phyloP scores from a whole-genome alignment of 1,140 invertebrate species.

The Zeugodacus cucurbitae region DNA sequence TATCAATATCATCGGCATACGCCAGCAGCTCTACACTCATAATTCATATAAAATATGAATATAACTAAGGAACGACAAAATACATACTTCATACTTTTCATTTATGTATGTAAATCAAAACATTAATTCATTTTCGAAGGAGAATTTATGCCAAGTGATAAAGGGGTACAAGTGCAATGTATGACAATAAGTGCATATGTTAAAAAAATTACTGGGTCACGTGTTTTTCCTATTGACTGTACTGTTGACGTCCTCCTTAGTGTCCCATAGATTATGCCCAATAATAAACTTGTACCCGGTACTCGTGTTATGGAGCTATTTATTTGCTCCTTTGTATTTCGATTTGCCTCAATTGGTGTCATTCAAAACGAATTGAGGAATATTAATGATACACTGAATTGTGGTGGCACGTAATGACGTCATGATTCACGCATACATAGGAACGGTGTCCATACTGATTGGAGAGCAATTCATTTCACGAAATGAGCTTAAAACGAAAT shows the following conservation, averaged over 20 bases:
- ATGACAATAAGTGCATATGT: too few relatives aligned
- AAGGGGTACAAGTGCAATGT: too few relatives aligned
- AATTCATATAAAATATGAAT: too few relatives aligned
- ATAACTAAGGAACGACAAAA: too few relatives aligned
- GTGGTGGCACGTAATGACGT: not conserved
- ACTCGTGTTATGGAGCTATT: not conserved
- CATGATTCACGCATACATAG: not conserved
- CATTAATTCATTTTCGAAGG: too few relatives aligned
- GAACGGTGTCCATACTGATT: not conserved
- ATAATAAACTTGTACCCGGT: not conserved
- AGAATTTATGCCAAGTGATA: too few relatives aligned
- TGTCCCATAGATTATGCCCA: not conserved
- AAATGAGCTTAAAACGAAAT: too few relatives aligned
- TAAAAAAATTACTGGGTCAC: not conserved
- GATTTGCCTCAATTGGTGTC: constrained; percentile 6
- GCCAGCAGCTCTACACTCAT: too few relatives aligned
- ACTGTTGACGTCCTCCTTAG: not conserved
- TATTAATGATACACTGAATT: not conserved
- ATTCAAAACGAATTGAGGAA: not conserved
- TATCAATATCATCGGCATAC: too few relatives aligned
- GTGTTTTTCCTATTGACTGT: not conserved
- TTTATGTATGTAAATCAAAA: too few relatives aligned
- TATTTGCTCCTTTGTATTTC: constrained; percentile 1
- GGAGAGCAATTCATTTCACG: too few relatives aligned
- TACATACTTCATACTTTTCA: too few relatives aligned